Conservation (phyloP, 1,140 invertebrate species). For the Drosophila pandora region DNA sequence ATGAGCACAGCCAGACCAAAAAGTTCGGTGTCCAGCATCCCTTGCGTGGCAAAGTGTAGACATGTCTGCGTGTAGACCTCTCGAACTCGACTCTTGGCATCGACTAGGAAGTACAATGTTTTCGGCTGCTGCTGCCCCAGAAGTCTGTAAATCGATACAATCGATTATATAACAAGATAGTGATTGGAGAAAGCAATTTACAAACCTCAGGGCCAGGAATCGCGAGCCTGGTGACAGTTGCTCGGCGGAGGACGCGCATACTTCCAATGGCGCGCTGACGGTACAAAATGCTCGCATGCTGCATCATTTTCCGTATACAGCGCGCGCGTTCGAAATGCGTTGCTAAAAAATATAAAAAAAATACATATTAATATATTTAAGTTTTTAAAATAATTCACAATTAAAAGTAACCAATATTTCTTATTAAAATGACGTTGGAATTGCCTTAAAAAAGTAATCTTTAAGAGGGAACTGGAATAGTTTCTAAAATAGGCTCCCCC, state of each 20-base stretch:
- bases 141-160: slow-evolving; percentile 58
- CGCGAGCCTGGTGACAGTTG: slow-evolving; percentile 83
- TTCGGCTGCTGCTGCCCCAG: slow-evolving; percentile 83
- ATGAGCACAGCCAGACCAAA: slow-evolving; percentile 92
- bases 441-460: no score
- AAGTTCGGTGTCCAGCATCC: slow-evolving; percentile 92
- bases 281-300: slow-evolving; percentile 84
- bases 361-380: not conserved
- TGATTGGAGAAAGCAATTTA: not conserved
- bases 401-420: no score
- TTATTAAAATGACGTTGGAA: no score
- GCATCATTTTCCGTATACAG: slow-evolving; percentile 84
- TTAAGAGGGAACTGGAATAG: no score
- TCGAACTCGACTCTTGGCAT: slow-evolving; percentile 93
- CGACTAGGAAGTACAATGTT: slow-evolving; percentile 84
- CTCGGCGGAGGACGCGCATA: slow-evolving; percentile 84
- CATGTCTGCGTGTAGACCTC: slow-evolving; percentile 93
- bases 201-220: slow-evolving; percentile 83
- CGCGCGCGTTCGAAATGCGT: slow-evolving; percentile 82
- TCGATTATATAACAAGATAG: not conserved
- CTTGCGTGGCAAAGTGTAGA: slow-evolving; percentile 89
- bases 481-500: no score
- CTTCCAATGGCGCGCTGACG: slow-evolving; percentile 84
- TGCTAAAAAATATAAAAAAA: slow-evolving; percentile 35
- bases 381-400: not conserved